A percentile compares a stretch with the other conserved stretches of the same genome.
phyloP scores from a whole-genome alignment of 2,888 invertebrate genomes.

The Drosophila engyochracea region DNA sequence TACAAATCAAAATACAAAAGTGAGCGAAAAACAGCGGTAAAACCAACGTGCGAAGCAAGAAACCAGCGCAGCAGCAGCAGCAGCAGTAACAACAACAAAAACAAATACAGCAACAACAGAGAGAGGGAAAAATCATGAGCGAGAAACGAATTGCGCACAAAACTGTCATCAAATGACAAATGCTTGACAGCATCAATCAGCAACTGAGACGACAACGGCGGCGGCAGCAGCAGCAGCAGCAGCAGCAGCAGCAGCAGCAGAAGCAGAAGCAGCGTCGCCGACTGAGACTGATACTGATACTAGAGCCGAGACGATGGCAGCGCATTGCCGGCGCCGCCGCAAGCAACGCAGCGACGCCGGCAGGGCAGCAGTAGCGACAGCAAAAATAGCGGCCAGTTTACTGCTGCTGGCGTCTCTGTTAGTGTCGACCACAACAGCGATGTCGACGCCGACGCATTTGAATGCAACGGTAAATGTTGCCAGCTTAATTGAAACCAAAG shows the following conservation, averaged over 20 bases:
- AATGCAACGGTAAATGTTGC: slow-evolving; percentile 36
- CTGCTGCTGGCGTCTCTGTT: slow-evolving; percentile 37
- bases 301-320: slow-evolving; percentile 56
- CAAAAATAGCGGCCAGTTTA: slow-evolving; percentile 20
- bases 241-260: slow-evolving; percentile 48
- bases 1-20: slow-evolving; percentile 45
- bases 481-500: slow-evolving; percentile 50
- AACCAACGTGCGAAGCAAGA: slow-evolving; percentile 28
- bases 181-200: slow-evolving; percentile 84
- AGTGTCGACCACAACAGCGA: slow-evolving; percentile 32
- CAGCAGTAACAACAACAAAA: slow-evolving; percentile 14
- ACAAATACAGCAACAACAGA: slow-evolving; percentile 38
- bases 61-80: slow-evolving; percentile 6
- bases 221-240: slow-evolving; percentile 57
- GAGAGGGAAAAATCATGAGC: slow-evolving; percentile 77
- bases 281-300: slow-evolving; percentile 19
- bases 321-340: slow-evolving; percentile 67
- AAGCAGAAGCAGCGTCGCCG: slow-evolving; percentile 57
- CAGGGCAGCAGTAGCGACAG: slow-evolving; percentile 41
- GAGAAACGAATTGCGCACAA: slow-evolving; percentile 83
- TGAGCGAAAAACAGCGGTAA: slow-evolving; percentile 35
- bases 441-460: slow-evolving; percentile 39
- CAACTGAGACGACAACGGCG: slow-evolving; percentile 50
- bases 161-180: slow-evolving; percentile 85
- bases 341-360: slow-evolving; percentile 60